Percentiles rank a stretch among this genome's conserved stretches.
These are phyloP conservation scores for Sebastes jordani DNA, from an alignment of 2,797 vertebrate genomes.

Conservation along the genomic window DNA sequence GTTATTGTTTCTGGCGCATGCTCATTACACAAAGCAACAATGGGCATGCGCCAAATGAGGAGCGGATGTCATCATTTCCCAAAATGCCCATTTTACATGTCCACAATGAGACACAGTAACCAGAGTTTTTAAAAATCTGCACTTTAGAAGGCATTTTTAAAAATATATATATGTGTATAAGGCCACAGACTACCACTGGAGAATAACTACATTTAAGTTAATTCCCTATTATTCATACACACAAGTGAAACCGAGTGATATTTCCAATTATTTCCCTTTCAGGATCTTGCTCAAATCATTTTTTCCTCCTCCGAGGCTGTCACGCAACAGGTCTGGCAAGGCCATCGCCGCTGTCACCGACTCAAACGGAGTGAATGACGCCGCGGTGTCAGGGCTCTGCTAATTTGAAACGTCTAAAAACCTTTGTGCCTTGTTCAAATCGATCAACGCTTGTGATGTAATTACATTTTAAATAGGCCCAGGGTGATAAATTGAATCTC, in stretches of 20 bases:
- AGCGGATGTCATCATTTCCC: too few species aligned
- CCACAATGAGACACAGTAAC: too few species aligned
- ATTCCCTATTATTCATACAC: not conserved
- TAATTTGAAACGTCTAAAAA: conserved; percentile 75
- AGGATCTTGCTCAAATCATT: not conserved
- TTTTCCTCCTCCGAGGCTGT: conserved; percentile 15
- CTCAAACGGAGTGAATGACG: conserved; percentile 49
- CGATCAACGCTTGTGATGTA: conserved; percentile 77
- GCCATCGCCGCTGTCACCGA: conserved; percentile 36
- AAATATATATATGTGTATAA: too few species aligned
- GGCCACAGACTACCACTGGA: too few species aligned
- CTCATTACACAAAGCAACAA: too few species aligned
- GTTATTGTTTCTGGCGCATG: too few species aligned
- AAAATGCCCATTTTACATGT: too few species aligned
- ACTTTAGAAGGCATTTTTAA: too few species aligned
- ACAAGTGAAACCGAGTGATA: not conserved
- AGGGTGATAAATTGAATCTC: conserved; percentile 78
- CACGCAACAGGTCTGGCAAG: conserved; percentile 21
- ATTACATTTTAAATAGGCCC: conserved; percentile 79
- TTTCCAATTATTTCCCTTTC: not conserved
- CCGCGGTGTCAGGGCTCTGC: conserved; percentile 39
- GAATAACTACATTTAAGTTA: not conserved
- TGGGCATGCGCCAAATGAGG: too few species aligned
- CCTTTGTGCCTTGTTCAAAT: conserved; percentile 74
- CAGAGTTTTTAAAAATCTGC: too few species aligned